phyloP scores from a whole-genome alignment of 2,113 vertebrate species.

The Cacatua alba region DNA sequence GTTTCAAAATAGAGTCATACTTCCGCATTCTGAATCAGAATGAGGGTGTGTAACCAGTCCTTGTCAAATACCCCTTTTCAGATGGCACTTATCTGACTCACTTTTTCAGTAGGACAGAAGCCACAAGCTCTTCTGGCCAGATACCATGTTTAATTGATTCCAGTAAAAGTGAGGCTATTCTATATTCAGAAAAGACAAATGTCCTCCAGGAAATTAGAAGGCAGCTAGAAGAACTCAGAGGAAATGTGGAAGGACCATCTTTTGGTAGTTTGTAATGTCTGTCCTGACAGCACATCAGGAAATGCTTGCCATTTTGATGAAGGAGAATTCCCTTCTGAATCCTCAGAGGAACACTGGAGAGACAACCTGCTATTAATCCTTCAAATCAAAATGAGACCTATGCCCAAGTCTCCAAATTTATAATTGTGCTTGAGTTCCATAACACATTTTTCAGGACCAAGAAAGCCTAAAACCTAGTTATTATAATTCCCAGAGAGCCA shows the following conservation, averaged over 20 bases:
- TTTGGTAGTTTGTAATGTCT: constrained; percentile 35
- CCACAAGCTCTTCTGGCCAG: constrained; percentile 18
- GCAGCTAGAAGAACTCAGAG: constrained; percentile 25
- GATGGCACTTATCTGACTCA: background rate
- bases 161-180: constrained; percentile 36
- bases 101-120: background rate
- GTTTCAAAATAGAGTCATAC: background rate
- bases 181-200: constrained; percentile 36
- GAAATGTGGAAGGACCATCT: constrained; percentile 35
- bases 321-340: constrained; percentile 44
- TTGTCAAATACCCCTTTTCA: background rate
- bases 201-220: constrained; percentile 48
- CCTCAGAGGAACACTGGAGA: background rate
- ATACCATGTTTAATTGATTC: constrained; percentile 19
- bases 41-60: background rate
- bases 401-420: background rate
- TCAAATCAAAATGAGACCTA: background rate
- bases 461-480: background rate
- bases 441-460: constrained; percentile 15
- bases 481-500: constrained; percentile 21
- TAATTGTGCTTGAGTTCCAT: background rate
- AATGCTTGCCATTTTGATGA: constrained; percentile 42
- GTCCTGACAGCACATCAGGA: constrained; percentile 28
- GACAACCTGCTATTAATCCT: constrained; percentile 40
- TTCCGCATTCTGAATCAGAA: background rate